Base-by-base conservation (phyloP, 2,888 invertebrate species). In the Amphipoea lucens region DNA sequence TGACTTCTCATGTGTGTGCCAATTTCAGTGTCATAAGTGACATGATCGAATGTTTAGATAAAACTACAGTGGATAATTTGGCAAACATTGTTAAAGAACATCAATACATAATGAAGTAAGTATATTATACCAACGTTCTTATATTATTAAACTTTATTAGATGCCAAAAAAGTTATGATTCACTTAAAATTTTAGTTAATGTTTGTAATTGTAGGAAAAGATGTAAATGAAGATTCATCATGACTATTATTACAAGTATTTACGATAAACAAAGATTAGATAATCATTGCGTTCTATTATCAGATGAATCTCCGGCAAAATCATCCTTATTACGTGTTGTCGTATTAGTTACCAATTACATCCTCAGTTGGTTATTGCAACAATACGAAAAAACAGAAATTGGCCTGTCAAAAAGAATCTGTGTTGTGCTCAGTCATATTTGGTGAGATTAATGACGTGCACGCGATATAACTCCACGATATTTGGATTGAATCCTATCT, bases 101-200 rank as follows among this genome's bases (percentile, higher is more conserved):
- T 87, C 96, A 96, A 76, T 91, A 94, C 78, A 89, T 96, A 81
- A 88, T 96, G 54, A 91, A 93, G 96, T 96, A 91, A 93, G 94
- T 91, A 12, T 20, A 29, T 23, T 20, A 29, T 23, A 72, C 23
- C 1, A 42, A 45, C 0, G 17, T 60, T 40, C 5, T 1, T 17
- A 14, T 40, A n/a, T 45, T 54, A 40, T 48, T 20, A 17, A 4
- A 17, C 4, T 54, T 48, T 12, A 7, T 40, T 36, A 4, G 0
- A 45, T 5, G 0, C 4, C 51, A 29, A 45, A 29, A 36, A 20
- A 62, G 1, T 7, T 12, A 69, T 57, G 29, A 54, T 2, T 20
- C 0, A 51, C 12, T 36, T 23, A 0, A 9, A 0, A 9, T 40
- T 40, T 17, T n/a, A 6, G 11, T n/a, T 42, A 60, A 20, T 42